These are phyloP conservation scores for Dasypus novemcinctus DNA, from an alignment of 2,113 vertebrate species.

Conservation along the genomic window DNA sequence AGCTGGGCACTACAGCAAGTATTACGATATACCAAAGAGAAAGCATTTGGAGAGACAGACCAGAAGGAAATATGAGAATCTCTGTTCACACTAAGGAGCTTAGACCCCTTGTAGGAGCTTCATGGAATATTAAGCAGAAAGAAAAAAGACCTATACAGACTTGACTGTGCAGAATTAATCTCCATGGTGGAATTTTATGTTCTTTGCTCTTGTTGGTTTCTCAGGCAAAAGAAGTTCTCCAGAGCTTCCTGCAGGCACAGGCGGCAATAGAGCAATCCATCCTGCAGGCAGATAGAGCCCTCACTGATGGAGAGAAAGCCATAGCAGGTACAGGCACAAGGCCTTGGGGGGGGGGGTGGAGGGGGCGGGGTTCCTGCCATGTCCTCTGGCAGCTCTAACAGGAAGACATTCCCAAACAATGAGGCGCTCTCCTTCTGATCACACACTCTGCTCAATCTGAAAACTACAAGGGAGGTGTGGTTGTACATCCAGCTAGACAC, in stretches of 20 bases:
- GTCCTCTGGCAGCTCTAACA: too few species aligned
- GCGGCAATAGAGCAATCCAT: not conserved
- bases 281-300: constrained; percentile 46
- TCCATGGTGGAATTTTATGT: not conserved
- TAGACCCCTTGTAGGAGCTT: too few species aligned
- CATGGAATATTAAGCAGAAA: not conserved
- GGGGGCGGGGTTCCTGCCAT: too few species aligned
- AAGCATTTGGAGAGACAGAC: not conserved
- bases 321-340: not conserved
- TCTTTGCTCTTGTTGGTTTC: not conserved
- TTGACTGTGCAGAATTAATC: not conserved
- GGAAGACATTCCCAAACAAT: too few species aligned
- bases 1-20: too few species aligned
- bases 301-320: constrained; percentile 9
- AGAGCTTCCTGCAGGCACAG: constrained; percentile 38
- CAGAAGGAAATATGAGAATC: not conserved
- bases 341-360: too few species aligned
- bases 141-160: not conserved
- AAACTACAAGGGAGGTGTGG: not conserved
- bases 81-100: not conserved
- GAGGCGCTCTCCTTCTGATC: too few species aligned
- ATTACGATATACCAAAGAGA: too few species aligned
- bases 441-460: not conserved
- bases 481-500: not conserved
- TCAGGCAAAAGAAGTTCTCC: constrained; percentile 49